Evolutionary conservation across 2,113 vertebrate species (phyloP).

Genomic region (Empidonax traillii): DNA sequence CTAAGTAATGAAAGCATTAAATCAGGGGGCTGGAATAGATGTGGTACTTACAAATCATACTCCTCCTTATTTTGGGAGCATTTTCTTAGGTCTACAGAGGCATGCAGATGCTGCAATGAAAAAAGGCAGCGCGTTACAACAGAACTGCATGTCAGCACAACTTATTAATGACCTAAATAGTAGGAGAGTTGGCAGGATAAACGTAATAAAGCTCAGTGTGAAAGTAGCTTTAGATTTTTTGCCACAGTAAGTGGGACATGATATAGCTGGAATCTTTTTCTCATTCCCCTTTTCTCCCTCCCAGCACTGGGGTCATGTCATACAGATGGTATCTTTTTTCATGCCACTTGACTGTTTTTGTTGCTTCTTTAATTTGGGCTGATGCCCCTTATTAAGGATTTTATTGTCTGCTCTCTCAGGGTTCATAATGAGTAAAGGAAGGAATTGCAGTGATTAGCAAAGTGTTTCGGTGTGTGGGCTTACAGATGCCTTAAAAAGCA

Average conservation of each 20-base stretch:
- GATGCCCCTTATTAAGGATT: slow-evolving; percentile 20
- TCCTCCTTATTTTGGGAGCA: neutral
- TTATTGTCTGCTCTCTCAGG: slow-evolving; percentile 1
- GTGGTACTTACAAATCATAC: neutral
- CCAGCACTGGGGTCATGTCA: neutral
- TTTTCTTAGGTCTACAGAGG: neutral
- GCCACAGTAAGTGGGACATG: neutral
- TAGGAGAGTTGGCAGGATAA: neutral
- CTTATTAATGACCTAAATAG: neutral
- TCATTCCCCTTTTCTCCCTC: neutral
- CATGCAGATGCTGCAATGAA: neutral
- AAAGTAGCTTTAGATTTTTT: neutral
- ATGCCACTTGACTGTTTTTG: neutral
- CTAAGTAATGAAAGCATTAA: neutral
- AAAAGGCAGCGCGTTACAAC: neutral
- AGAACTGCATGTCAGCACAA: neutral
- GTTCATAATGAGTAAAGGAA: slow-evolving; percentile 12
- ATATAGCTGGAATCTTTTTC: neutral
- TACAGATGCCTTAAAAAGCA: slow-evolving; percentile 17
- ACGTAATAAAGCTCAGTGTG: neutral
- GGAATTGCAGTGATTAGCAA: neutral
- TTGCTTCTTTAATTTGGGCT: neutral
- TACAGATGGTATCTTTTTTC: neutral
- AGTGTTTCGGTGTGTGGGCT: neutral
- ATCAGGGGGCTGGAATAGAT: neutral